Conservation (phyloP, 2,888 invertebrate species). For the Cephalotes varians region DNA sequence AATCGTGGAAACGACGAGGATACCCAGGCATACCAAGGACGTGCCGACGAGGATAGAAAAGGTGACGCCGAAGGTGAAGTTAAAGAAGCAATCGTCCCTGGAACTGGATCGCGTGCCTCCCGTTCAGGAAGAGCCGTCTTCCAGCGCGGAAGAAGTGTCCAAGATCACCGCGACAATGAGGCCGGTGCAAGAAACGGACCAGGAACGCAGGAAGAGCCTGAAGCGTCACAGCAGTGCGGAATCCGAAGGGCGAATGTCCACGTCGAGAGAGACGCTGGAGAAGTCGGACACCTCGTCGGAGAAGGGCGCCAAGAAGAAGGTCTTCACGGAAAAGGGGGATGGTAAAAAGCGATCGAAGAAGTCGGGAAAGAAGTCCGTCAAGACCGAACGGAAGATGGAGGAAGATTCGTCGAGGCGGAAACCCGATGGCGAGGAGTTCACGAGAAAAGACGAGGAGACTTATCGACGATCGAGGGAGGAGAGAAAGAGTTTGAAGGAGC, state of each 20-base stretch:
- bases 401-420: slow-evolving; percentile 36
- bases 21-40: slow-evolving; percentile 48
- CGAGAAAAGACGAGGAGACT: slow-evolving; percentile 22
- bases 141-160: slow-evolving; percentile 7
- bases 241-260: slow-evolving; percentile 46
- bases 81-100: slow-evolving; percentile 59
- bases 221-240: slow-evolving; percentile 58
- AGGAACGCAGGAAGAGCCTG: slow-evolving; percentile 43
- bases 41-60: slow-evolving; percentile 53
- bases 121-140: slow-evolving; percentile 45
- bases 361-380: slow-evolving; percentile 13
- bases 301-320: slow-evolving; percentile 50
- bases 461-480: slow-evolving; percentile 68
- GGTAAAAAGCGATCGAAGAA: slow-evolving; percentile 31
- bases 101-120: slow-evolving; percentile 54
- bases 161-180: background rate
- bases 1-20: slow-evolving; percentile 49
- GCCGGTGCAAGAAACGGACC: background rate
- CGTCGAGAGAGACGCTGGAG: slow-evolving; percentile 52
- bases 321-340: background rate
- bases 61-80: slow-evolving; percentile 71
- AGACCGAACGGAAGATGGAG: background rate
- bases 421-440: slow-evolving; percentile 24
- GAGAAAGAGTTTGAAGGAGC: slow-evolving; percentile 82
- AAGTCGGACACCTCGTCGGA: slow-evolving; percentile 56